Base-by-base conservation (phyloP, 2,888 invertebrate genomes). In the Therioaphis trifolii region DNA sequence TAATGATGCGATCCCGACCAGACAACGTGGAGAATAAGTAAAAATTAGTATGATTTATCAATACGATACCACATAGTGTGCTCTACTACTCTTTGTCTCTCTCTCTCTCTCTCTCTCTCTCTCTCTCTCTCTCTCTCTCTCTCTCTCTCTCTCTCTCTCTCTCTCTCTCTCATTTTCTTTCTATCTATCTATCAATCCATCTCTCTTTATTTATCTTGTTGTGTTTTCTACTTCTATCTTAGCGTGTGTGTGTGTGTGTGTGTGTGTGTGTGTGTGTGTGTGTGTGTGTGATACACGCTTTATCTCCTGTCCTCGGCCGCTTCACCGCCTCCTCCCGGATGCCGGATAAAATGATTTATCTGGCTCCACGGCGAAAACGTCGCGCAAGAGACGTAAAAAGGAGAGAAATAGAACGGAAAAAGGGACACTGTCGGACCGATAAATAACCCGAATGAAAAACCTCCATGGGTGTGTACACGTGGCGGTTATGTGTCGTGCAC, bases 31-130 rank as follows among this genome's bases (percentile, higher is more conserved):
- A 52, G 24, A n/a, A 80, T 29, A 58, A 46, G 71, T 46, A 58
- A 80, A 71, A 80, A 80, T 21, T 11, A 46, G 71, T 71, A 80
- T 27, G 61, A 80, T 71, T 80, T 58, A 80, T 58, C 43, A 58
- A 29, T 80, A 58, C 69, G 46, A 43, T 61, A 46, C 35, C 12
- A 9, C 9, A 35, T 21, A 15, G 12, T 40, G 78, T 27, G 24
- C 46, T 58, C n/a, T 11, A 21, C n/a, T n/a, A n/a, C n/a, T n/a
- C 18, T 0, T 46, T 52, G n/a, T 78, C 24, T 49, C 11, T n/a
- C n/a, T 55, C 78, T 40, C 35, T 78, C 9, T 80, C 24, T n/a
- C n/a, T 43, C 11, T 11, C 15, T 52, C 52, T 52, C 52, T n/a
- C 18, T 52, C 52, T n/a, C 46, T 46, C 46, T 46, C 46, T 46